Evolutionary conservation across 2,113 vertebrate genomes (phyloP).

Genomic region (Alethe diademata): DNA sequence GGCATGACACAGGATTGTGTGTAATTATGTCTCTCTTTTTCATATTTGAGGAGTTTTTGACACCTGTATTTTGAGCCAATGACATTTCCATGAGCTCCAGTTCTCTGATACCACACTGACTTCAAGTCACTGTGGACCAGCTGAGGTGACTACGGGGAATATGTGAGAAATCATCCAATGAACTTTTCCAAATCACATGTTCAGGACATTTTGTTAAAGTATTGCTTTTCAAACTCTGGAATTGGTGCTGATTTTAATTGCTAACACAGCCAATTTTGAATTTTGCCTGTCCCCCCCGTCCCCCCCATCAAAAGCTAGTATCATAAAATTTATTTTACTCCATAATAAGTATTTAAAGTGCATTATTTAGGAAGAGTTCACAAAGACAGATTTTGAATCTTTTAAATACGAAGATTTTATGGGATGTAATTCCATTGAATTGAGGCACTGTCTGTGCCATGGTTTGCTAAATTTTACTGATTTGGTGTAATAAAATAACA

Average conservation of each 20-base stretch:
- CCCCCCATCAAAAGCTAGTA: background rate
- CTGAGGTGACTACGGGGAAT: background rate
- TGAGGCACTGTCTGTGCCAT: background rate
- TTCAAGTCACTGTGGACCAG: background rate
- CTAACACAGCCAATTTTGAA: background rate
- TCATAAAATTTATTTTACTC: background rate
- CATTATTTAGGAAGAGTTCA: background rate
- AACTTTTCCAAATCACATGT: background rate
- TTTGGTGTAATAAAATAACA: background rate
- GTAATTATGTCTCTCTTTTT: background rate
- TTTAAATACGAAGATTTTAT: background rate
- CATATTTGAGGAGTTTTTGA: background rate
- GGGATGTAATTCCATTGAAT: background rate
- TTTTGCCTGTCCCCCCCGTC: background rate
- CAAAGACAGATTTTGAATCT: background rate
- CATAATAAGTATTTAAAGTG: background rate
- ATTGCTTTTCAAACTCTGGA: background rate
- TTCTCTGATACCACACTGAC: background rate
- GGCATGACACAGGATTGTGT: background rate
- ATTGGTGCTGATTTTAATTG: background rate
- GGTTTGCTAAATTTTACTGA: background rate
- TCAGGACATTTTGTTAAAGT: background rate
- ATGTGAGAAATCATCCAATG: background rate
- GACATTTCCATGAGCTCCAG: background rate
- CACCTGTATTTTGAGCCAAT: background rate